Percentiles rank a stretch among this genome's conserved stretches.
Conservation (phyloP, 2,888 invertebrate genomes). For the Dryocosmus kuriphilus region DNA sequence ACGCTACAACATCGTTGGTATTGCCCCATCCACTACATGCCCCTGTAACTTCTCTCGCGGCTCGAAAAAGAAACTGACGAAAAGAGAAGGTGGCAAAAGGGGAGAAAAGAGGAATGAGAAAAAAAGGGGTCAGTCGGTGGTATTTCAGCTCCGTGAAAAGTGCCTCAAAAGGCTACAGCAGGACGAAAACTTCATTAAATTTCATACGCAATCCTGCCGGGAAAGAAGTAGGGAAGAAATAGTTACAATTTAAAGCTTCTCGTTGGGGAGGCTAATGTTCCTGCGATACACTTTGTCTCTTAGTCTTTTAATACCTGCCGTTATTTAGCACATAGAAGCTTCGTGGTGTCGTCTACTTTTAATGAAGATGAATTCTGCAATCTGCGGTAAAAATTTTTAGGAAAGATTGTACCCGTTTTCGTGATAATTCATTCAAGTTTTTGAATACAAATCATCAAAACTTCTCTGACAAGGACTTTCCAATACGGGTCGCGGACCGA, state of each 20-base stretch:
- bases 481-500: too few species aligned
- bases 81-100: not conserved
- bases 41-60: not conserved
- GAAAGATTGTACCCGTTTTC: too few species aligned
- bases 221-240: not conserved
- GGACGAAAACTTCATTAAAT: not conserved
- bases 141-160: not conserved
- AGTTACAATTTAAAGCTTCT: not conserved
- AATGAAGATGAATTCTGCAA: too few species aligned
- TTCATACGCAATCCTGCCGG: not conserved
- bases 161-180: not conserved
- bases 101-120: not conserved
- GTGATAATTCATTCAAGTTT: too few species aligned
- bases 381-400: too few species aligned
- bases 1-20: slow-evolving; percentile 40
- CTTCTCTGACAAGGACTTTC: too few species aligned
- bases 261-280: not conserved
- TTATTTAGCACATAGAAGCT: not conserved
- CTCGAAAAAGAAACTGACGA: not conserved
- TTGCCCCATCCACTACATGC: slow-evolving; percentile 41
- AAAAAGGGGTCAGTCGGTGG: not conserved
- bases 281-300: not conserved
- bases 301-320: not conserved
- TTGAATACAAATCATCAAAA: too few species aligned
- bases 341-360: too few species aligned